Evolutionary conservation across 2,113 vertebrate species (phyloP).

Genomic region (Caranx ignobilis): DNA sequence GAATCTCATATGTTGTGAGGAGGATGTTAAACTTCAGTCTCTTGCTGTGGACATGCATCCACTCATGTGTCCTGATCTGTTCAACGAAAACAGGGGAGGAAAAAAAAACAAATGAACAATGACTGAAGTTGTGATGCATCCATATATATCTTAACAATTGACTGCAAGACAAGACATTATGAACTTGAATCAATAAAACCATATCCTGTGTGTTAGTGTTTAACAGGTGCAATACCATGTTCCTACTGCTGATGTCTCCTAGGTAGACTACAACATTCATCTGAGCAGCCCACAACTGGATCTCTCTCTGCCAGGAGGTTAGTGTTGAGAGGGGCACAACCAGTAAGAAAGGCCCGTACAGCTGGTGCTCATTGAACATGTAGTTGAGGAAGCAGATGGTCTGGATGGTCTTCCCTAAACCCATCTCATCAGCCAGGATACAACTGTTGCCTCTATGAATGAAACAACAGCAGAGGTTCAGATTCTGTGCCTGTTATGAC

Average conservation of each 20-base stretch:
- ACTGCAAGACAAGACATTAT: not conserved
- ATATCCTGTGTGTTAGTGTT: not conserved
- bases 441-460: constrained; percentile 93
- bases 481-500: not conserved
- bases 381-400: constrained; percentile 97
- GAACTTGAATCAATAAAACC: not conserved
- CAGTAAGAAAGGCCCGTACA: constrained; percentile 95
- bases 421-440: constrained; percentile 99
- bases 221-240: constrained; percentile 87
- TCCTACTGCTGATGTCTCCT: constrained; percentile 96
- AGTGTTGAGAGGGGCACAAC: constrained; percentile 97
- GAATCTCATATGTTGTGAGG: constrained; percentile 97
- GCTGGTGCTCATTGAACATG: constrained; percentile 93
- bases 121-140: not conserved
- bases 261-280: constrained; percentile 98
- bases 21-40: constrained; percentile 97
- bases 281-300: constrained; percentile 93
- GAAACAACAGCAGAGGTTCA: not conserved
- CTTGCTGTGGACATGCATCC: constrained; percentile 97
- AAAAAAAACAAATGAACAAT: not conserved
- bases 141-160: not conserved
- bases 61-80: constrained; percentile 97
- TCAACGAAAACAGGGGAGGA: constrained; percentile 13
- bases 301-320: constrained; percentile 98
- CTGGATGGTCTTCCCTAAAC: constrained; percentile 98